phyloP scores from a whole-genome alignment of 2,113 vertebrate species.

The Megaleporinus macrocephalus region DNA sequence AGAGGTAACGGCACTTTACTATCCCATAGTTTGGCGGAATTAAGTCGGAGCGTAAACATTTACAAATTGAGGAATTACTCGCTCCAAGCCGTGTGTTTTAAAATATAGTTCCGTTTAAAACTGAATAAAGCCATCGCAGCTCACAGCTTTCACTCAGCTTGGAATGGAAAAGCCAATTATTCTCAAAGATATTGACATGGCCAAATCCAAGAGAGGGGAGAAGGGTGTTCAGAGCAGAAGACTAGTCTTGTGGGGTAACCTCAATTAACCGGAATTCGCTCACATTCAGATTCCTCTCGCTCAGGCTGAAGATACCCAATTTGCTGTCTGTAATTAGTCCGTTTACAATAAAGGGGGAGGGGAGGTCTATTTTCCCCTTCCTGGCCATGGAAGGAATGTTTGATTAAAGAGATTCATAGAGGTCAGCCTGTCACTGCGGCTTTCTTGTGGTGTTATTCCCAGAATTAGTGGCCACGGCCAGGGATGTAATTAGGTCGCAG shows the following conservation, averaged over 20 bases:
- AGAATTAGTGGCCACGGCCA: slow-evolving; percentile 26
- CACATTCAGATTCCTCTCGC: slow-evolving; percentile 57
- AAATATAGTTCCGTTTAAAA: slow-evolving; percentile 23
- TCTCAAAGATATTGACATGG: slow-evolving; percentile 45
- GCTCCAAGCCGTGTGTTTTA: slow-evolving; percentile 11
- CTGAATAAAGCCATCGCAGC: slow-evolving; percentile 3
- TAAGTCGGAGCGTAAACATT: slow-evolving; percentile 10
- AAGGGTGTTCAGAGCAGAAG: slow-evolving; percentile 56
- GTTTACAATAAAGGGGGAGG: slow-evolving; percentile 61
- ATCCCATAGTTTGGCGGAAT: not conserved
- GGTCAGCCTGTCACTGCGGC: slow-evolving; percentile 62
- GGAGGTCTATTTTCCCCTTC: not conserved
- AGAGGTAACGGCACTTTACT: too few relatives aligned
- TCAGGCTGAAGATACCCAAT: slow-evolving; percentile 56
- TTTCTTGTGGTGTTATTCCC: slow-evolving; percentile 45
- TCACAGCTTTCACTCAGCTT: slow-evolving; percentile 30
- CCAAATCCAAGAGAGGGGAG: slow-evolving; percentile 41
- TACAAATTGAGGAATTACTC: not conserved
- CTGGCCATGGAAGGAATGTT: slow-evolving; percentile 55
- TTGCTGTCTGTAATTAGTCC: slow-evolving; percentile 70
- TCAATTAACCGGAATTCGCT: slow-evolving; percentile 68
- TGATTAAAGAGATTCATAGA: slow-evolving; percentile 64
- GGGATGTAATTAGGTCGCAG: slow-evolving; percentile 60
- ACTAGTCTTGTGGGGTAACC: slow-evolving; percentile 45
- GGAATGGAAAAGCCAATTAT: slow-evolving; percentile 54